Evolutionary conservation across 2,797 vertebrate genomes (phyloP).

Genomic region (Malacoraja senta): DNA sequence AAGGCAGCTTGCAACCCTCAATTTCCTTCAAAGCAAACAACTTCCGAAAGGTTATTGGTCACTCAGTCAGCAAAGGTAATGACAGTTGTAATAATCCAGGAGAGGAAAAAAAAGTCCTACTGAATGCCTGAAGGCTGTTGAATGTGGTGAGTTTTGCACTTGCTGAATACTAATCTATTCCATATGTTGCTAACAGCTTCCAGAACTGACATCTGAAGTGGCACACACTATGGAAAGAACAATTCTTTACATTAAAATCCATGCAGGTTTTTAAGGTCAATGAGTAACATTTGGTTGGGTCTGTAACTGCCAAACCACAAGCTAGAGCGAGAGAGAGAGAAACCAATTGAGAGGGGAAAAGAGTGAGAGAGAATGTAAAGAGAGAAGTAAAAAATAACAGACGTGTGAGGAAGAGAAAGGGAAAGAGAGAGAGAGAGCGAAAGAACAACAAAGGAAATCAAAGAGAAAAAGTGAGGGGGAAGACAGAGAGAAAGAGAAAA

Average conservation of each 20-base stretch:
- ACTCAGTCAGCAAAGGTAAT: background rate
- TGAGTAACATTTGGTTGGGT: background rate
- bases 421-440: no score
- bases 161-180: background rate
- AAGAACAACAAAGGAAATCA: no score
- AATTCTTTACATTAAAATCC: background rate
- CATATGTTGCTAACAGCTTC: background rate
- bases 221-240: conserved; percentile 20
- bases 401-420: no score
- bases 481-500: no score
- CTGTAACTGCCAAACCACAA: background rate
- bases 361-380: no score
- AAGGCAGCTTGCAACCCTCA: background rate
- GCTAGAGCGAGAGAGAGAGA: background rate
- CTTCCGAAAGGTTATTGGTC: background rate
- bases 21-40: background rate
- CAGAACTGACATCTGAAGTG: background rate
- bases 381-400: no score
- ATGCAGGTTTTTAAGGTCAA: conserved; percentile 5
- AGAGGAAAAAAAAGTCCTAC: background rate
- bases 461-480: background rate
- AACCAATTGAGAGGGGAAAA: no score
- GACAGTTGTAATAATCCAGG: background rate
- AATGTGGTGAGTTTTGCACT: background rate
- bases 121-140: background rate